Evolutionary conservation across 2,888 invertebrate species (phyloP), one percentile per base, ranked within the genome.

Genomic region (Stramonita haemastoma): DNA sequence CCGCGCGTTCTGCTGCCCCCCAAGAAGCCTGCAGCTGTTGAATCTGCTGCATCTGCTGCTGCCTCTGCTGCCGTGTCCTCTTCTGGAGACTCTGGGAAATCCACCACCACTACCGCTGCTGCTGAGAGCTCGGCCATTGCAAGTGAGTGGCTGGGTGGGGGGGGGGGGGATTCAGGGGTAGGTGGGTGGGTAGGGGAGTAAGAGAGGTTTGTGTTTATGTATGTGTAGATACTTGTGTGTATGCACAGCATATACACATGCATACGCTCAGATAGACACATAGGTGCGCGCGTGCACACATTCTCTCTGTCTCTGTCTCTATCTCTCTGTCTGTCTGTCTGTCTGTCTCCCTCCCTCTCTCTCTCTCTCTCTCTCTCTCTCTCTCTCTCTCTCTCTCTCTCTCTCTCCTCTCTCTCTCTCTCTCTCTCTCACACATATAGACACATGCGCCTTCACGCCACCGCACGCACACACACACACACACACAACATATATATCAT

Each of bases 1-100:
- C 89, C 89, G 1, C 83, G 89, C 0, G 87, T 56, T n/a, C 56
- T 87, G 36, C 57, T 89, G 26, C 79, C 88, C 13, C 89, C 90
- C 57, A 90, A 89, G 29, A 90, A 90, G 88, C 90, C 91, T 2
- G n/a, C 36, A 0, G 29, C 19, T 0, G 32, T 19, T 57, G 87
- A 34, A 15, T 17, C 46, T n/a, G 77, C 77, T 79, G 70, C 57
- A 26, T 22, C 26, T 73, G 70, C 34, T 87, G 66, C 60, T 86
- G 32, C n/a, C 60, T 0, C 15, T 85, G 77, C n/a, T 29, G n/a
- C n/a, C n/a, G 46, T 46, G 46, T 32, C 77, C 19, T 15, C 34
- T 0, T 79, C 77, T 15, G 86, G 66, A 22, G 86, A 66, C 29
- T 0, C 66, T 15, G 66, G 86, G 57, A 66, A 66, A 34, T 1